Evolutionary conservation across 2,888 invertebrate species (phyloP), one percentile per base, ranked within the genome.

Genomic region (Hyppa rectilinea): DNA sequence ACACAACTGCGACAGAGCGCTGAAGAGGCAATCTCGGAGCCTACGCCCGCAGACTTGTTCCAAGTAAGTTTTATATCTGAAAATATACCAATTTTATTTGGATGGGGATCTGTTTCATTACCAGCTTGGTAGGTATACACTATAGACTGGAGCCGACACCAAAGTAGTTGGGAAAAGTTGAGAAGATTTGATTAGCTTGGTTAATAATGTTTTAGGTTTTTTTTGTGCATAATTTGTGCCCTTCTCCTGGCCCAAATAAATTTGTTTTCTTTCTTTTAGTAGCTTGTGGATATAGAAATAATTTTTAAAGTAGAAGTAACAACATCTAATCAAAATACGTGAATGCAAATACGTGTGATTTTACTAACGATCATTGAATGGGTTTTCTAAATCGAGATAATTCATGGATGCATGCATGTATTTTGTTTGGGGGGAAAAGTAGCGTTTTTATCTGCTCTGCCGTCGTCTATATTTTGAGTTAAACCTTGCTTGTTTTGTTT

Each of bases 21-120:
- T 0, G 95, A 95, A 74, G 95, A 96, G 73, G 91, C 95, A 4
- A 95, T 95, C 78, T 94, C 93, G 72, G 95, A 95, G 66, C 96
- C 96, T 0, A 95, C 95, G 4, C 96, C 96, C 0, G 86, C 92
- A 6, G 95, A 96, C 78, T 81, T 96, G 52, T 95, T 96, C 81
- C 90, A 92, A 92, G 95, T 96, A 86, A 75, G 71, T 65, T 40
- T 31, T 52, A 40, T 14, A 50, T 31, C 4, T 2, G 14, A 47
- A 60, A 56, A 23, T 20, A 43, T 20, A 43, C 4, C 20, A 17
- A 40, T 1, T n/a, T n/a, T n/a, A n/a, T n/a, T n/a, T n/a, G n/a
- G n/a, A n/a, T n/a, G n/a, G n/a, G n/a, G n/a, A n/a, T n/a, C n/a
- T n/a, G n/a, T n/a, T n/a, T n/a, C n/a, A n/a, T n/a, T n/a, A n/a